Base-by-base conservation (phyloP, 2,797 vertebrate species). In the Gymnodraco acuticeps region DNA sequence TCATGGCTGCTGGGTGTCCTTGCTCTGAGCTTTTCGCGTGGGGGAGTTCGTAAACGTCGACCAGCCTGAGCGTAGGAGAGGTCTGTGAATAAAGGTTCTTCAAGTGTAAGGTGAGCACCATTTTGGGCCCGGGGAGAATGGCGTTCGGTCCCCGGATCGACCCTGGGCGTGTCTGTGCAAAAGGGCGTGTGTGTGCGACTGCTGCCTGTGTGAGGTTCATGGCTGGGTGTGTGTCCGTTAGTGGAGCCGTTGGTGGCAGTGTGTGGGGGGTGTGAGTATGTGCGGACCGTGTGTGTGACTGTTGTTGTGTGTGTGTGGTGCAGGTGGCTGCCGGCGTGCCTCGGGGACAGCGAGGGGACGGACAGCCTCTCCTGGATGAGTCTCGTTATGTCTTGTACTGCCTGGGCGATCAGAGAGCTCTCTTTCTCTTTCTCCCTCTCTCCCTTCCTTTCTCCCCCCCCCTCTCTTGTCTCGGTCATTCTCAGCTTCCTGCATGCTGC, bases 341-440 rank as follows among this genome's bases (percentile, higher is more conserved):
- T 77, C 8, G 93, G 91, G 48, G 91, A 91, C 81, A 93, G 72
- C 62, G 93, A 95, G 56, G 94, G 92, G 89, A 93, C 87, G 87
- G 95, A 96, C 89, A 96, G 94, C 69, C 95, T 88, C 86, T 95
- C 96, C 87, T 93, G 97, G 91, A 96, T 95, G 78, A 95, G 87
- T 89, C 95, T 91, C 1, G 95, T 95, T 71, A 96, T 95, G 88
- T 96, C 94, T 74, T 95, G 95, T 45, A 95, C 95, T 2, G 95
- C 95, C 78, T 95, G 94, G 45, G 93, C 91, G 10, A 95, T 94
- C 59, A 94, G 89, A 19, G 90, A 92, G 53, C 84, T 83, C 59
- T 86, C 85, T 4, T 48, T 82, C 2, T 81, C 74, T 43, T 58
- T 67, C 17, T 84, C 82, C 10, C 16, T 74, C 75, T 83, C 84